These are phyloP conservation scores for Stenurella melanura DNA, from an alignment of 2,888 invertebrate species.

Conservation along the genomic window DNA sequence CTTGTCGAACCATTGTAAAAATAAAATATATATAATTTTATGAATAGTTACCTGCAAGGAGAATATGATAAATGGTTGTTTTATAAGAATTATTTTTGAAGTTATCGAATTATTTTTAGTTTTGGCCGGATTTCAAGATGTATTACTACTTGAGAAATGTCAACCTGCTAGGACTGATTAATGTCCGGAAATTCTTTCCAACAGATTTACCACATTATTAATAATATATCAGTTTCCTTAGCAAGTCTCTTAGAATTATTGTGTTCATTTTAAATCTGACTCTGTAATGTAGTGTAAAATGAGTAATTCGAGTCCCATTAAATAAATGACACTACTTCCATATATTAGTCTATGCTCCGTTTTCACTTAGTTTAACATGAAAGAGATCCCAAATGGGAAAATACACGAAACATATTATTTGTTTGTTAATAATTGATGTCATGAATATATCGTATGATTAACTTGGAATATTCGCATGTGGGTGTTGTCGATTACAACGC, in stretches of 20 bases:
- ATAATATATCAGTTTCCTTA: not conserved
- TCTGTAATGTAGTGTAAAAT: not conserved
- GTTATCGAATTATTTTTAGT: slow-evolving; percentile 1
- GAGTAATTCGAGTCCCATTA: not conserved
- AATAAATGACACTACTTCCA: not conserved
- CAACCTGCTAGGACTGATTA: not conserved
- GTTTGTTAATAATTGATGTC: no score
- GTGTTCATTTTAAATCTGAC: not conserved
- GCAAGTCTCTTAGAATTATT: not conserved
- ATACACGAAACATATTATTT: no score
- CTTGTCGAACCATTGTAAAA: no score
- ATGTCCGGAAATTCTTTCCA: not conserved
- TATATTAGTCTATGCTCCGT: no score
- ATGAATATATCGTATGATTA: no score
- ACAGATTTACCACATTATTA: not conserved
- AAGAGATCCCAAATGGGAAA: no score
- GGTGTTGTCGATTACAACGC: no score
- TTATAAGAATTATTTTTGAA: slow-evolving; percentile 2
- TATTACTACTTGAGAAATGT: not conserved
- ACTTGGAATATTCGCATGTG: no score
- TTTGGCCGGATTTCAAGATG: slow-evolving; percentile 7
- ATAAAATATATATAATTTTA: not conserved
- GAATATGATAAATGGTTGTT: slow-evolving; percentile 3
- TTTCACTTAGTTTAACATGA: no score
- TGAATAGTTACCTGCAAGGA: not conserved